Percentiles rank a stretch among this genome's conserved stretches.
Conservation (phyloP, 1,140 invertebrate species). For the Apocrypta bakeri region DNA sequence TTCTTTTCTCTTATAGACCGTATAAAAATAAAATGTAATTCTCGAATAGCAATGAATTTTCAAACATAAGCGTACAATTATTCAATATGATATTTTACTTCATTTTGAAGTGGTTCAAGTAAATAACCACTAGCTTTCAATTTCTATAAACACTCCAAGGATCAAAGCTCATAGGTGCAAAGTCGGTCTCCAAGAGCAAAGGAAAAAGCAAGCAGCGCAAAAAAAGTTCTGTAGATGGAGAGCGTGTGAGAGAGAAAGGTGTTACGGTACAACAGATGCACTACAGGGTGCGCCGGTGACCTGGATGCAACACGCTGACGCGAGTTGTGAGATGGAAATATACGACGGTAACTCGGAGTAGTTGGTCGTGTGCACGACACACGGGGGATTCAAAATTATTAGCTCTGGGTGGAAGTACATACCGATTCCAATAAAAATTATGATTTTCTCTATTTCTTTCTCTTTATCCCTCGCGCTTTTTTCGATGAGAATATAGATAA, state of each 20-base stretch:
- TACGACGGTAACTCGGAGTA: background rate
- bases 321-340: background rate
- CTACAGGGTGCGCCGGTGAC: background rate
- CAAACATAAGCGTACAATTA: too few relatives aligned
- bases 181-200: background rate
- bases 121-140: too few relatives aligned
- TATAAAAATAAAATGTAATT: background rate
- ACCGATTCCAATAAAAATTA: background rate
- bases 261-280: background rate
- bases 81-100: too few relatives aligned
- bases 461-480: background rate
- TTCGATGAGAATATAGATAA: background rate
- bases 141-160: too few relatives aligned
- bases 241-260: background rate
- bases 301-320: slow-evolving; percentile 17
- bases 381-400: slow-evolving; percentile 1
- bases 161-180: background rate
- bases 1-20: background rate
- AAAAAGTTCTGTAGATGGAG: too few relatives aligned
- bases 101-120: too few relatives aligned
- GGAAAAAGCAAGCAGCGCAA: background rate
- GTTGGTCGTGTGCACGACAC: slow-evolving; percentile 43
- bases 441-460: background rate
- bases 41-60: too few relatives aligned
- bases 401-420: slow-evolving; percentile 10